Evolutionary conservation across 2,113 vertebrate species (phyloP).

Genomic region (Anguilla japonica): DNA sequence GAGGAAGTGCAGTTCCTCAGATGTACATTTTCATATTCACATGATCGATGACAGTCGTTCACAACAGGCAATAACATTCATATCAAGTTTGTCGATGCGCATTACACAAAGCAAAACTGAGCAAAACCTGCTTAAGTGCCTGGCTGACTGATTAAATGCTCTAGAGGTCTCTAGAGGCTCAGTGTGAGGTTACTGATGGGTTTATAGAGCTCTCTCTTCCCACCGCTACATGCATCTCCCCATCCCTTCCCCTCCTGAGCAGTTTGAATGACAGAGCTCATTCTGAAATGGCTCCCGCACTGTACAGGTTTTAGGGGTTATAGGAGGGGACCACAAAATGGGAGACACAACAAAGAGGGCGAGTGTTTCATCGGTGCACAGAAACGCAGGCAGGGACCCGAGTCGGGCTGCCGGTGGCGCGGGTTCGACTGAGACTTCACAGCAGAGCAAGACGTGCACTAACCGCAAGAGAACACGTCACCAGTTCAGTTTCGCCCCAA

Average conservation of each 20-base stretch:
- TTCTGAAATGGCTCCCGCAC: background rate
- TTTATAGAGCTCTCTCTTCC: background rate
- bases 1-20: too few species aligned
- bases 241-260: background rate
- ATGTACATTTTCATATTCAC: too few species aligned
- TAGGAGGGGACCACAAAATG: too few species aligned
- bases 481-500: background rate
- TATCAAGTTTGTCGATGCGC: too few species aligned
- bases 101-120: too few species aligned
- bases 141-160: background rate
- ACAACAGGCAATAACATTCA: background rate
- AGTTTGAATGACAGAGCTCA: background rate
- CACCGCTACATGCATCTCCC: background rate
- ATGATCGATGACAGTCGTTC: background rate
- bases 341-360: too few species aligned
- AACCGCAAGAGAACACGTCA: constrained; percentile 18
- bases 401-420: background rate
- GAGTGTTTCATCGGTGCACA: too few species aligned
- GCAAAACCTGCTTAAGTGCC: background rate
- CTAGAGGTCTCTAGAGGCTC: background rate
- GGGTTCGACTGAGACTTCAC: constrained; percentile 45
- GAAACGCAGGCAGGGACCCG: too few species aligned
- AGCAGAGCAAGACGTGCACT: constrained; percentile 19
- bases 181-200: background rate
- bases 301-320: background rate